Evolutionary conservation across 2,888 invertebrate genomes (phyloP).

Genomic region (Endomychus coccineus): DNA sequence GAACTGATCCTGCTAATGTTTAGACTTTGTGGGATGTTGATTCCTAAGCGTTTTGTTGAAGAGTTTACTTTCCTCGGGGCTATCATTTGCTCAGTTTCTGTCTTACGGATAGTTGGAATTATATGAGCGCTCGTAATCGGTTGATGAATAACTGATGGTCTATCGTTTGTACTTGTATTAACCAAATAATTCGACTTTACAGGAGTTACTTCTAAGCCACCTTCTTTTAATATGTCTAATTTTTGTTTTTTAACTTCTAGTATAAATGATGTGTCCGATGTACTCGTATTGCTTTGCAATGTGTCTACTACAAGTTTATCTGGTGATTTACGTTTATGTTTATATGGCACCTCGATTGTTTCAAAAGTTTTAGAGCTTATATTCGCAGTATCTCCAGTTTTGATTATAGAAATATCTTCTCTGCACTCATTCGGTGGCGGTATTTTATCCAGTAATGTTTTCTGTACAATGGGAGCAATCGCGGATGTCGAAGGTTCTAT

Average conservation of each 20-base stretch:
- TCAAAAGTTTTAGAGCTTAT: conserved; percentile 19
- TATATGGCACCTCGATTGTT: conserved; percentile 43
- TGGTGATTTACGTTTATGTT: conserved; percentile 54
- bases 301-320: conserved; percentile 57
- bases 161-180: conserved; percentile 34
- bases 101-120: conserved; percentile 16
- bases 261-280: conserved; percentile 17
- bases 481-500: conserved; percentile 40
- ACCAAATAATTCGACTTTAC: conserved; percentile 39
- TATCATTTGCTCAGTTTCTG: conserved; percentile 30
- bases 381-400: conserved; percentile 8
- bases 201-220: conserved; percentile 69
- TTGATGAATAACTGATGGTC: conserved; percentile 39
- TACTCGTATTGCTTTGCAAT: conserved; percentile 11
- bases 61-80: conserved; percentile 31
- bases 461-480: conserved; percentile 41
- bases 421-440: conserved; percentile 47
- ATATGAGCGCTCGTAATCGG: conserved; percentile 19
- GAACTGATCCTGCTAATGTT: conserved; percentile 22
- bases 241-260: conserved; percentile 56
- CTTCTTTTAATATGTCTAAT: conserved; percentile 65
- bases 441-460: conserved; percentile 43
- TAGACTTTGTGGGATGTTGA: conserved; percentile 43
- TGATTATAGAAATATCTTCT: conserved; percentile 48
- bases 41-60: conserved; percentile 40